A percentile compares a stretch with the other conserved stretches of the same genome.
These are phyloP conservation scores for Aurelia sp. DNA, from an alignment of 30 jellyfish, hydroid and myxozoan species.

Conservation along the genomic window DNA sequence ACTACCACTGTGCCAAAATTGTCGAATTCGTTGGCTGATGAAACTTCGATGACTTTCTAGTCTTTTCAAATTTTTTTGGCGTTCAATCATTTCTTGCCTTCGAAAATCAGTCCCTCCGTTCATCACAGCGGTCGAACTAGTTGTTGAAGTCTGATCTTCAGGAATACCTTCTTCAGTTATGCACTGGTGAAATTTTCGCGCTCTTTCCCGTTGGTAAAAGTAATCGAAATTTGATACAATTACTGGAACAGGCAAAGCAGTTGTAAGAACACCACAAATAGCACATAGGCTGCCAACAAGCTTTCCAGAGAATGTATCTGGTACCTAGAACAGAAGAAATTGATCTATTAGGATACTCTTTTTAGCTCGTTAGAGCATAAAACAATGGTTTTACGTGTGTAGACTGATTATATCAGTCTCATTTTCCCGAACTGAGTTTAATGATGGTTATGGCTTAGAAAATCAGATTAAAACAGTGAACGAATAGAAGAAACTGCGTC, in stretches of 20 bases:
- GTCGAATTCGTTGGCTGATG: slow-evolving; percentile 45
- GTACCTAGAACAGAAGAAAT: slow-evolving; percentile 74
- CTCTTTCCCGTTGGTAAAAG: slow-evolving; percentile 90
- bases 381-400: too few relatives aligned
- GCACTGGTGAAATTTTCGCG: slow-evolving; percentile 76
- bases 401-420: too few relatives aligned
- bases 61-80: slow-evolving; percentile 74
- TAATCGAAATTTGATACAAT: slow-evolving; percentile 96
- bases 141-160: slow-evolving; percentile 3
- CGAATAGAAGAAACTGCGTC: too few relatives aligned
- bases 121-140: neutral
- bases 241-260: slow-evolving; percentile 98
- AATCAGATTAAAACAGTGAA: too few relatives aligned
- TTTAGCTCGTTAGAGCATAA: too few relatives aligned
- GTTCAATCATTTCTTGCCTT: slow-evolving; percentile 71
- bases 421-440: too few relatives aligned
- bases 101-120: slow-evolving; percentile 19
- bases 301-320: slow-evolving; percentile 91
- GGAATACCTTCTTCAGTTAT: slow-evolving; percentile 15
- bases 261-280: slow-evolving; percentile 89
- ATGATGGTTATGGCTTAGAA: too few relatives aligned
- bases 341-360: neutral
- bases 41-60: slow-evolving; percentile 66
- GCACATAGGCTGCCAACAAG: slow-evolving; percentile 95
- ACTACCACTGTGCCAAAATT: neutral